These are phyloP conservation scores for Slavum lentiscoides DNA, from an alignment of 2,888 invertebrate species.

Conservation along the genomic window DNA sequence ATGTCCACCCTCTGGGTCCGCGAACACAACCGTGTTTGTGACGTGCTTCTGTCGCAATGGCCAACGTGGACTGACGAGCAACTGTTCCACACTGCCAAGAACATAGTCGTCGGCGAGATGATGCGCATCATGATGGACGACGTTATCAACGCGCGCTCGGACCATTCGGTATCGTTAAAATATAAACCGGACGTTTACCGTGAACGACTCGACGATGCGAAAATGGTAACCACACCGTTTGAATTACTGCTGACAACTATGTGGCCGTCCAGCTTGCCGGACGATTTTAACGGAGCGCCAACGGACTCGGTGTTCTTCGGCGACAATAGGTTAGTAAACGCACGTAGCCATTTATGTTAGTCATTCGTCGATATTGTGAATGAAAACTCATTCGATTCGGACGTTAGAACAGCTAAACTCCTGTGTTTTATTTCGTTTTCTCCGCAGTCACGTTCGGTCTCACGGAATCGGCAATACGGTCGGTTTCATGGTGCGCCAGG, in stretches of 20 bases:
- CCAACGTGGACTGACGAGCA: background rate
- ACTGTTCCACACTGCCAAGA: background rate
- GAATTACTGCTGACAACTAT: background rate
- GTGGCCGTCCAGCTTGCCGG: constrained; percentile 1
- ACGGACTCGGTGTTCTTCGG: background rate
- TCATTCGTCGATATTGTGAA: no score
- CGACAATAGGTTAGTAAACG: background rate
- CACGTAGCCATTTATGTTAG: no score
- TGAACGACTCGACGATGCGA: background rate
- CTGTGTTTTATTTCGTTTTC: no score
- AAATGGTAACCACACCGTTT: background rate
- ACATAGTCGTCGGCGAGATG: constrained; percentile 16
- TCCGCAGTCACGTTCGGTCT: background rate
- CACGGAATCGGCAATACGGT: background rate
- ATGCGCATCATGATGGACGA: constrained; percentile 7
- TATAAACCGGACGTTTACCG: constrained; percentile 1
- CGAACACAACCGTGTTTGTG: constrained; percentile 35
- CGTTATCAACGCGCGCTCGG: background rate
- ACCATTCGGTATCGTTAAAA: background rate
- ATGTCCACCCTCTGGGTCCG: constrained; percentile 28
- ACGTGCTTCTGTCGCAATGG: background rate
- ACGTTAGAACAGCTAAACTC: no score
- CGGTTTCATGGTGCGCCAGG: background rate
- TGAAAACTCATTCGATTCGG: no score
- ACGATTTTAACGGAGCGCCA: background rate